Conservation (phyloP, 2,888 invertebrate genomes). For the Cosmorhoe ocellata region DNA sequence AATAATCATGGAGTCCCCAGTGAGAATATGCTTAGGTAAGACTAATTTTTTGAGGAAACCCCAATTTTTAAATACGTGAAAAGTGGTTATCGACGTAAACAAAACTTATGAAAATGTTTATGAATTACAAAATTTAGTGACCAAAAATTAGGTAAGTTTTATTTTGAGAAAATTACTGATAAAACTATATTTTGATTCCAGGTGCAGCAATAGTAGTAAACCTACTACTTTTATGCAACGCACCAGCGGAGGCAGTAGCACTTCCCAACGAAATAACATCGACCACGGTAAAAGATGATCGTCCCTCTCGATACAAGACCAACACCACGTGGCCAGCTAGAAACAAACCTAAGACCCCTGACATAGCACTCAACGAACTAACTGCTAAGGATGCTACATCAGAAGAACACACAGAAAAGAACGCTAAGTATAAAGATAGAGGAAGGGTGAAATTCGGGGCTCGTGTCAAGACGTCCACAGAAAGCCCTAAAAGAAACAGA, state of each 20-base stretch:
- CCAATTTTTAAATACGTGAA: no score
- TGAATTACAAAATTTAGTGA: no score
- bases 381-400: slow-evolving; percentile 66
- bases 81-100: no score
- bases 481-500: slow-evolving; percentile 48
- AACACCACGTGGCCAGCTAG: slow-evolving; percentile 48
- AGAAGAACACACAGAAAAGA: slow-evolving; percentile 72
- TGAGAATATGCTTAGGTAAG: slow-evolving; percentile 78
- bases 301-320: slow-evolving; percentile 47
- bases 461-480: slow-evolving; percentile 55
- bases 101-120: no score
- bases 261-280: slow-evolving; percentile 59
- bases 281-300: slow-evolving; percentile 56
- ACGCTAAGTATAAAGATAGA: slow-evolving; percentile 75
- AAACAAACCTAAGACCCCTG: slow-evolving; percentile 54
- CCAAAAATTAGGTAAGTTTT: no score
- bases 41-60: no score
- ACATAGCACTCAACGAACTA: slow-evolving; percentile 69
- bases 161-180: no score
- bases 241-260: slow-evolving; percentile 58
- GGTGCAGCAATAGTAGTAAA: slow-evolving; percentile 76
- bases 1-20: slow-evolving; percentile 79
- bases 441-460: slow-evolving; percentile 66
- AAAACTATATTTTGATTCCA: slow-evolving; percentile 45
- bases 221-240: slow-evolving; percentile 70